Base-by-base conservation (phyloP, 2,888 invertebrate genomes). In the Schrankia costaestrigalis region DNA sequence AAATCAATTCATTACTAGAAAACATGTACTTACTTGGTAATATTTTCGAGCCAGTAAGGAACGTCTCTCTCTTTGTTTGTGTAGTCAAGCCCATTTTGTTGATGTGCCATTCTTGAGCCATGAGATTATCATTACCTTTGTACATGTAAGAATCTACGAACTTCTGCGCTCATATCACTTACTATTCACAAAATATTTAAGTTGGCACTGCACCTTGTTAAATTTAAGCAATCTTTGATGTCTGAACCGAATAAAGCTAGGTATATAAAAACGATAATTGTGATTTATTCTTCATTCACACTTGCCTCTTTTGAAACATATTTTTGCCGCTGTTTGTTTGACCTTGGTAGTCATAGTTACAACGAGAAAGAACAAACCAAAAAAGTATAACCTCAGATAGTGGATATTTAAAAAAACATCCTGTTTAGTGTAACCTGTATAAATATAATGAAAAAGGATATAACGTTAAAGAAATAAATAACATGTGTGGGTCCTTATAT, bases 321-420 rank as follows among this genome's bases (percentile, higher is more conserved):
- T 68, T 78, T 72, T 80, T 79, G 75, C 67, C 77, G 79, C 76
- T 84, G 81, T 84, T 82, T 86, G 86, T 84, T 87, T 85, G 83
- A 81, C 83, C 83, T 84, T 85, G 83, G 86, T 87, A 71, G 53
- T 74, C 58, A 77, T 77, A 45, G 70, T 41, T 44, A 21, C 9
- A n/a, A n/a, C n/a, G n/a, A n/a, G n/a, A n/a, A n/a, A n/a, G n/a
- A n/a, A n/a, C n/a, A n/a, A n/a, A n/a, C n/a, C n/a, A n/a, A n/a
- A n/a, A n/a, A n/a, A n/a, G n/a, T n/a, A n/a, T n/a, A n/a, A n/a
- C n/a, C n/a, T n/a, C n/a, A n/a, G n/a, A n/a, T n/a, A n/a, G n/a
- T n/a, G n/a, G n/a, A n/a, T n/a, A n/a, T n/a, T n/a, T n/a, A n/a
- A n/a, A n/a, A n/a, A n/a, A n/a, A n/a, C n/a, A n/a, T n/a, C n/a